A percentile compares a stretch with the other conserved stretches of the same genome.
phyloP scores from a whole-genome alignment of 2,113 vertebrate genomes.

The Aplodontia rufa region DNA sequence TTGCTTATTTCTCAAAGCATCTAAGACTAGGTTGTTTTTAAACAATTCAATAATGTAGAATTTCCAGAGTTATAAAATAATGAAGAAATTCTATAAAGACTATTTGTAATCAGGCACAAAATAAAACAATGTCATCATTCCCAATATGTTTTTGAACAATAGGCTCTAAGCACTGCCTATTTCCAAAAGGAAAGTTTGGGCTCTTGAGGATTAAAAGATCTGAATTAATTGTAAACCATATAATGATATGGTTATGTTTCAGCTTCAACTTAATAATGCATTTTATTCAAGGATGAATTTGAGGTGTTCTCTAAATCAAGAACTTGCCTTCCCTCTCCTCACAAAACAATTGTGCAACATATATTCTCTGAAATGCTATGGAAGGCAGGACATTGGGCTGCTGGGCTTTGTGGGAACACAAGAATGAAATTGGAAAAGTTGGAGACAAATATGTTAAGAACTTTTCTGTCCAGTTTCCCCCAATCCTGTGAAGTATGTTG shows the following conservation, averaged over 20 bases:
- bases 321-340: background rate
- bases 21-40: background rate
- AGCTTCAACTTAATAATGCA: background rate
- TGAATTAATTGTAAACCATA: background rate
- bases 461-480: background rate
- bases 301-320: background rate
- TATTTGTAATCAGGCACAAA: background rate
- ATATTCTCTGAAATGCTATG: background rate
- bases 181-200: conserved; percentile 17
- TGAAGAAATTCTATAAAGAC: background rate
- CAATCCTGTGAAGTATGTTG: background rate
- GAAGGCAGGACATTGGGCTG: background rate
- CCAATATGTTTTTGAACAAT: conserved; percentile 9
- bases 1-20: background rate
- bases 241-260: background rate
- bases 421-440: conserved; percentile 15
- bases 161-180: background rate
- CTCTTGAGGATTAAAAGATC: background rate
- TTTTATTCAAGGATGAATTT: conserved; percentile 17
- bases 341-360: conserved; percentile 25
- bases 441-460: background rate
- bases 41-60: conserved; percentile 27
- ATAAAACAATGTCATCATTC: conserved; percentile 43
- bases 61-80: conserved; percentile 33
- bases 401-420: background rate